Percentiles rank a stretch among this genome's conserved stretches.
Conservation (phyloP, 1,140 invertebrate genomes). For the Sitobion miscanthi region DNA sequence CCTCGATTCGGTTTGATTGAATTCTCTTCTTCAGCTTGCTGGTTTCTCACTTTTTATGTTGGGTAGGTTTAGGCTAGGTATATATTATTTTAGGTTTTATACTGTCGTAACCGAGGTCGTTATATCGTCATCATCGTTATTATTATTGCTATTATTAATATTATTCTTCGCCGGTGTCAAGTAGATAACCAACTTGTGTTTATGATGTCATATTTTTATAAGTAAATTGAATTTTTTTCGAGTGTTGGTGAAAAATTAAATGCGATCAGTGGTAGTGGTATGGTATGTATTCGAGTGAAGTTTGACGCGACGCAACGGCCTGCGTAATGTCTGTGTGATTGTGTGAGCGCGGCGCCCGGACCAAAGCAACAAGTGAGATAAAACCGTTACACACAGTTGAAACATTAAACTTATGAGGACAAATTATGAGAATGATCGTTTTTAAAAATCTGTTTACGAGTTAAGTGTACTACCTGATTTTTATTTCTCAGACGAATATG, state of each 20-base stretch:
- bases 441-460: neutral
- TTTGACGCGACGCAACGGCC: neutral
- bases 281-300: neutral
- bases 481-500: neutral
- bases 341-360: neutral
- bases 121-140: neutral
- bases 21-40: neutral
- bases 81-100: constrained; percentile 6
- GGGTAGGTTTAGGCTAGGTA: neutral
- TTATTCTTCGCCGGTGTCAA: neutral
- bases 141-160: neutral
- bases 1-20: neutral
- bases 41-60: neutral
- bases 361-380: constrained; percentile 50
- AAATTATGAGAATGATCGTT: neutral
- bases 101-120: neutral
- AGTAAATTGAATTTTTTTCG: neutral
- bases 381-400: constrained; percentile 28
- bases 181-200: neutral
- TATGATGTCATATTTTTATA: neutral
- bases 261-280: neutral
- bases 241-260: neutral
- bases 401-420: neutral
- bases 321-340: neutral
- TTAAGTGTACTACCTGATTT: neutral